Base-by-base conservation (phyloP, 2,888 invertebrate genomes). In the Tineola bisselliella region DNA sequence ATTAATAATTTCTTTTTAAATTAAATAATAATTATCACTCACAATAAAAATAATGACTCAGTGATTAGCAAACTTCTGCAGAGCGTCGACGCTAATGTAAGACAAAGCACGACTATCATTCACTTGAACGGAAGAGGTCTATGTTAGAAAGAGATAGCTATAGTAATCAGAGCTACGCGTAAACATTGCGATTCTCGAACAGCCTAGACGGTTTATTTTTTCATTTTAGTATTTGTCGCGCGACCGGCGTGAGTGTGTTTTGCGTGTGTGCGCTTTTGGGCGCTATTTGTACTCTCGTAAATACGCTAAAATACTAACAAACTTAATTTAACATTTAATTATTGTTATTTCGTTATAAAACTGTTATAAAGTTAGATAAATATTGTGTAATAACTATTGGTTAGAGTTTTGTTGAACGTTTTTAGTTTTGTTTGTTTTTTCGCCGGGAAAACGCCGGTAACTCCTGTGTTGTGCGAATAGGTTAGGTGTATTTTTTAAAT, bases 361-460 rank as follows among this genome's bases (percentile, higher is more conserved):
- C 48, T 48, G 13, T 5, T 44, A 44, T 44, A 44, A 44, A 44
- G 4, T 13, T 44, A 4, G 8, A 8, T 44, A 5, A 44, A n/a
- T 44, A 5, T 8, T n/a, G 8, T 12, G 18, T 48, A 48, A n/a
- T 11, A 48, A 48, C 48, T 17, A 5, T 48, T 18, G 6, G 8
- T 48, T 48, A 71, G 69, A 64, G 61, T 70, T 74, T 65, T 59
- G n/a, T n/a, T n/a, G n/a, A n/a, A n/a, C n/a, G n/a, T n/a, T 66
- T 69, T 70, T 70, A 3, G 11, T 73, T 74, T 63, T 61, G 67
- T 66, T 63, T 63, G 70, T 74, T 68, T 72, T 81, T 81, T 78
- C 66, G 69, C 79, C 81, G 79, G 80, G 71, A 77, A 83, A 82
- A 81, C 71, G 77, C 84, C 84, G 83, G 83, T 66, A 68, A 69